phyloP scores from a whole-genome alignment of 2,797 vertebrate genomes.

The Gobio occitaniae region DNA sequence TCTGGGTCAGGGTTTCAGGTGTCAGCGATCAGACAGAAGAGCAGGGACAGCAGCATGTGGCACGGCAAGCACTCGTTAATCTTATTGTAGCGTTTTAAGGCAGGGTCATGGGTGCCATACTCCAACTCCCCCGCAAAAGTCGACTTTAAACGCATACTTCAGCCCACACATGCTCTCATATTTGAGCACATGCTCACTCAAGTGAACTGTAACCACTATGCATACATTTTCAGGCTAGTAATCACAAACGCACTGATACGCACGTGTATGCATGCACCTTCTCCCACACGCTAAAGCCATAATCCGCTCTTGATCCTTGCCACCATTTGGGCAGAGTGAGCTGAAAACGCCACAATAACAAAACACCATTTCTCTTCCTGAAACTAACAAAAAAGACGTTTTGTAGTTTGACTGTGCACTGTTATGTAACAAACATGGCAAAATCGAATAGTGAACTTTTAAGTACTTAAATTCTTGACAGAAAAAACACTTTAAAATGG shows the following conservation, averaged over 20 bases:
- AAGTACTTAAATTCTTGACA: neutral
- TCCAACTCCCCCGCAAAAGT: neutral
- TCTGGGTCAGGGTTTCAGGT: conserved; percentile 15
- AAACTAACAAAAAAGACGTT: conserved; percentile 24
- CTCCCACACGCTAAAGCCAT: conserved; percentile 50
- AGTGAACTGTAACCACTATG: neutral
- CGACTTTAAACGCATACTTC: conserved; percentile 32
- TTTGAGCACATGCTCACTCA: conserved; percentile 42
- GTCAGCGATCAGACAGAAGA: conserved; percentile 15
- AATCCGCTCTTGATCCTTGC: conserved; percentile 71
- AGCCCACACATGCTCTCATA: neutral
- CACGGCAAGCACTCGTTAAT: conserved; percentile 58
- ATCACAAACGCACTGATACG: neutral
- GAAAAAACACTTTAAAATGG: conserved; percentile 10
- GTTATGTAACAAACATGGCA: neutral
- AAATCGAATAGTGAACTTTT: neutral
- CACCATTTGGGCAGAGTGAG: conserved; percentile 66
- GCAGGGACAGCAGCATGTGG: conserved; percentile 51
- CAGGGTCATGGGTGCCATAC: conserved; percentile 27
- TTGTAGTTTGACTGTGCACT: neutral
- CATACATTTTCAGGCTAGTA: conserved; percentile 11
- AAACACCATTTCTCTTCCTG: conserved; percentile 18
- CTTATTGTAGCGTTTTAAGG: conserved; percentile 55
- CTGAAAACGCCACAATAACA: conserved; percentile 47
- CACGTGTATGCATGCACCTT: conserved; percentile 22